Evolutionary conservation across 2,888 invertebrate species (phyloP).

Genomic region (Isoperla grammatica): DNA sequence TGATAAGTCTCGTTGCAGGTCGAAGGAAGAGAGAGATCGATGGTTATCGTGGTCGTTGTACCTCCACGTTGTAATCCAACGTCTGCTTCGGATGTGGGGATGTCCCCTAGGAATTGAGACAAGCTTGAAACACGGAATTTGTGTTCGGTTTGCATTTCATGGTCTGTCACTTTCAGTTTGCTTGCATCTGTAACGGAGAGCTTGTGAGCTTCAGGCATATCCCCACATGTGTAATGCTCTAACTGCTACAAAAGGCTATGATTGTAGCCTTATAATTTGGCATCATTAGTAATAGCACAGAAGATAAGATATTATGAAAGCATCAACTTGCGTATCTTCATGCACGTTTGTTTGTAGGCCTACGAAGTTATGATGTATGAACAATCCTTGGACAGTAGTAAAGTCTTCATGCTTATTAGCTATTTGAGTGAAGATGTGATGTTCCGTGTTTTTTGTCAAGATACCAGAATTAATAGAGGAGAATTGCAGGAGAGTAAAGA

Average conservation of each 20-base stretch:
- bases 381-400: too few relatives aligned
- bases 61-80: neutral
- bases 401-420: neutral
- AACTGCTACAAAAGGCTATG: too few relatives aligned
- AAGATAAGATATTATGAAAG: too few relatives aligned
- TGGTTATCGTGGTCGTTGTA: constrained; percentile 46
- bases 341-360: neutral
- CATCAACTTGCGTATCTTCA: neutral
- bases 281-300: too few relatives aligned
- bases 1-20: neutral
- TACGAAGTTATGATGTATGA: constrained; percentile 2
- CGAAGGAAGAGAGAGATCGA: constrained; percentile 42
- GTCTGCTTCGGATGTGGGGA: too few relatives aligned
- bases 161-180: constrained; percentile 39
- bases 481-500: neutral
- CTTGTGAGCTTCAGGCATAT: neutral
- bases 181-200: constrained; percentile 2
- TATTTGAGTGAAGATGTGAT: neutral
- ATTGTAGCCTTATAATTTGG: constrained; percentile 34
- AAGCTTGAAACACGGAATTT: neutral
- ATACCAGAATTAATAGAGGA: neutral
- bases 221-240: too few relatives aligned
- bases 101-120: neutral
- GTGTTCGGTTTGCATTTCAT: neutral
- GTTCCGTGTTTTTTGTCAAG: neutral